Evolutionary conservation across 2,888 invertebrate genomes (phyloP), one percentile per base, ranked within the genome.

Genomic region (Lypha dubia): DNA sequence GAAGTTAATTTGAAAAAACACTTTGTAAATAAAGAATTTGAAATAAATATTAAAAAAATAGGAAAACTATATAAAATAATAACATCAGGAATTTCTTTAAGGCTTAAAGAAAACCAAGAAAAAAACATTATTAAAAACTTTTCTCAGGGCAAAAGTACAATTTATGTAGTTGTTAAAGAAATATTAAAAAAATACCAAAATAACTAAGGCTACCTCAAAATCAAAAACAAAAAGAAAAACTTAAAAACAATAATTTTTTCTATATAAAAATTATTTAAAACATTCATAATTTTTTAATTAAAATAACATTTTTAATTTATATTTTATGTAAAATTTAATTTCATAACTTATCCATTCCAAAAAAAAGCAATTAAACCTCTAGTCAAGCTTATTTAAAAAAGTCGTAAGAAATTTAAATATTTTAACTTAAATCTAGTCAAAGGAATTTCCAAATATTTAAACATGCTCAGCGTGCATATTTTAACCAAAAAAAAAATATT

Each of bases 111-210:
- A 85, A 85, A 71, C 1, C 56, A 74, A 77, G 65, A 73, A 80
- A 84, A 74, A 82, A 41, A 63, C 68, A 87, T 87, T 83, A 83
- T 75, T 73, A 79, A 83, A 88, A 88, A 88, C 89, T 89, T 90
- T 90, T 91, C 92, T 92, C 92, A 92, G 92, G 92, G 92, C 91
- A 91, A 92, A 92, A 91, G 92, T 92, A 92, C 92, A 92, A 92
- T 90, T 90, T 90, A 74, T 84, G 84, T 84, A 81, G 84, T 74
- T 81, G 58, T 82, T 88, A 89, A 88, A 79, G 79, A 75, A 68
- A 67, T 74, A 73, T 60, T 65, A 44, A 38, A 77, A 68, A 75
- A 76, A 86, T 58, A 79, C 71, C 79, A 79, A 77, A 67, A 79
- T 76, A 73, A 85, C 84, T 74, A 86, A 70, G 79, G 83, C 87